A percentile compares a stretch with the other conserved stretches of the same genome.
phyloP scores from a whole-genome alignment of 1,140 invertebrate genomes.

The Hyphantria cunea region DNA sequence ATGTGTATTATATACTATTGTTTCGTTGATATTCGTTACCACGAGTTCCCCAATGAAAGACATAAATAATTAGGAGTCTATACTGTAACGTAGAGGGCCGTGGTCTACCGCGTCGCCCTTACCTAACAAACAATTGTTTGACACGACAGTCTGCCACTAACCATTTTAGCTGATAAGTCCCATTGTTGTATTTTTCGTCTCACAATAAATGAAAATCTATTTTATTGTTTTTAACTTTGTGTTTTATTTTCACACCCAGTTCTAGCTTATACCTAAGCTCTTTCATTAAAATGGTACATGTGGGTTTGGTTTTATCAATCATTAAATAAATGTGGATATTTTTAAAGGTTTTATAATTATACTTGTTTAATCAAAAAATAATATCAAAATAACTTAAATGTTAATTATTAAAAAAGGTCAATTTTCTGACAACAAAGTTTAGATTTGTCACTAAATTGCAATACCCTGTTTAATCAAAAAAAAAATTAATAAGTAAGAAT shows the following conservation, averaged over 20 bases:
- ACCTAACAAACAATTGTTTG: constrained; percentile 71
- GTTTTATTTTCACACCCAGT: constrained; percentile 55
- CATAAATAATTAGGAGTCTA: constrained; percentile 75
- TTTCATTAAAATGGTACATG: no score
- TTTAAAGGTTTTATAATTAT: no score
- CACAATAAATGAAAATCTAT: constrained; percentile 82
- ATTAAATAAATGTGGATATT: no score
- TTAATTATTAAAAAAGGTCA: no score
- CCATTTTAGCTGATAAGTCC: constrained; percentile 80
- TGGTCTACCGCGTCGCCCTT: constrained; percentile 36
- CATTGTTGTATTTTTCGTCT: constrained; percentile 82
- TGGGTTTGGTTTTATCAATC: no score
- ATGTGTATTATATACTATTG: constrained; percentile 73
- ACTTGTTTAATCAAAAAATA: no score
- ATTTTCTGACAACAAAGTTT: no score
- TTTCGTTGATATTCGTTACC: constrained; percentile 79
- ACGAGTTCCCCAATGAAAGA: constrained; percentile 79
- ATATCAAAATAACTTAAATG: no score
- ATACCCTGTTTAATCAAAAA: no score
- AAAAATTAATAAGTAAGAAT: no score
- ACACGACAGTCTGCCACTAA: constrained; percentile 80
- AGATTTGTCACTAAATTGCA: no score
- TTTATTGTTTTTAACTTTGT: constrained; percentile 79
- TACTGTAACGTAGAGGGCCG: constrained; percentile 46
- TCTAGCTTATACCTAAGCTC: constrained; percentile 6